Evolutionary conservation across 2,888 invertebrate genomes (phyloP).

Genomic region (Trissonchulus sp.): DNA sequence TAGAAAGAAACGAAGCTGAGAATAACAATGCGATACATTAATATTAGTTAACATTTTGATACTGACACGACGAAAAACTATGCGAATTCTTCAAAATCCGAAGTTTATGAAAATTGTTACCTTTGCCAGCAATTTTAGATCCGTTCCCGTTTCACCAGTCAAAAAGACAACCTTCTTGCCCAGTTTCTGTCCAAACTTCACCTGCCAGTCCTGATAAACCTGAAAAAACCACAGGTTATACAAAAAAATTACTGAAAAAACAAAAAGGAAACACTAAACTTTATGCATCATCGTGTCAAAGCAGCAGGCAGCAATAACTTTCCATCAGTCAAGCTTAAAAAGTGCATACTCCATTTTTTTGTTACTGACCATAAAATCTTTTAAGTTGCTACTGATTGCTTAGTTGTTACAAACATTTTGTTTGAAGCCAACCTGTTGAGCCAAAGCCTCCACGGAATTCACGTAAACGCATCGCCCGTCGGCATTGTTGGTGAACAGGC

Average conservation of each 20-base stretch:
- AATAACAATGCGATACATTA: too few relatives aligned
- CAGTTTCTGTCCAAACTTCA: slow-evolving; percentile 69
- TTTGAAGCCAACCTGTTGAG: slow-evolving; percentile 67
- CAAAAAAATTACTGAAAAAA: slow-evolving; percentile 9
- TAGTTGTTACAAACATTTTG: too few relatives aligned
- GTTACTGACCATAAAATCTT: too few relatives aligned
- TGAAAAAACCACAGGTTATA: slow-evolving; percentile 39
- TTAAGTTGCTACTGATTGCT: too few relatives aligned
- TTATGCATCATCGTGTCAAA: neutral
- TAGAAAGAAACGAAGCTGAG: too few relatives aligned
- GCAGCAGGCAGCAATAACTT: neutral
- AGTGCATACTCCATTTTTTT: too few relatives aligned
- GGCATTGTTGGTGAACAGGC: slow-evolving; percentile 65
- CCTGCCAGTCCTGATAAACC: slow-evolving; percentile 78
- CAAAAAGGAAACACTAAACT: too few relatives aligned
- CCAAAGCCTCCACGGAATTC: slow-evolving; percentile 80
- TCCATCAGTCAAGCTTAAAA: too few relatives aligned
- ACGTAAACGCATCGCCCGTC: slow-evolving; percentile 79
- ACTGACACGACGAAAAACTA: too few relatives aligned
- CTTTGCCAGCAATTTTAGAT: slow-evolving; percentile 72
- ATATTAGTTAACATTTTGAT: too few relatives aligned
- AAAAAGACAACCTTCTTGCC: slow-evolving; percentile 74
- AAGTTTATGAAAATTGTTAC: too few relatives aligned
- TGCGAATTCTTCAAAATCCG: too few relatives aligned
- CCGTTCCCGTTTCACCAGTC: slow-evolving; percentile 94